These are phyloP conservation scores for Drosophila eugracilis DNA, from an alignment of 1,140 invertebrate species.

Conservation along the genomic window DNA sequence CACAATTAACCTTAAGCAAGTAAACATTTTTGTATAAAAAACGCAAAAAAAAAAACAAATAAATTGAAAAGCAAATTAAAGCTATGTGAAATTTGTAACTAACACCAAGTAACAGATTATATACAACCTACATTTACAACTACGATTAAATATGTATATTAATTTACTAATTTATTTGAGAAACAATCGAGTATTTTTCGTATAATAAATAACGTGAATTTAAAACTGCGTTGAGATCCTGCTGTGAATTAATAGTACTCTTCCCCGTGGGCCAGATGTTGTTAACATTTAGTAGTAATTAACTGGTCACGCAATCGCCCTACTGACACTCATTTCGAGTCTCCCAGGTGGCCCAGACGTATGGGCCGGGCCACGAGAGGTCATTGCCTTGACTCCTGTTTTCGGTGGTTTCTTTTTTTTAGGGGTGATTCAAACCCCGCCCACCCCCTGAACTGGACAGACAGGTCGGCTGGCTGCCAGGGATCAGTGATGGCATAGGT, in stretches of 20 bases:
- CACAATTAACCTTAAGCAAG: constrained; percentile 65
- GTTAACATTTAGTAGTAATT: constrained; percentile 55
- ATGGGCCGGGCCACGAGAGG: constrained; percentile 24
- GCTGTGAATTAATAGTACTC: not conserved
- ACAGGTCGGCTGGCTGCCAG: constrained; percentile 33
- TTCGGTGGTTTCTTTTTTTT: constrained; percentile 18
- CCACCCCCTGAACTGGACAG: constrained; percentile 28
- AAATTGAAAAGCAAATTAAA: constrained; percentile 50
- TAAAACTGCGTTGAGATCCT: constrained; percentile 30
- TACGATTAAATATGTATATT: constrained; percentile 43
- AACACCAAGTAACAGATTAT: constrained; percentile 74
- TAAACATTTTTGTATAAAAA: constrained; percentile 67
- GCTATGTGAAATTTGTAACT: constrained; percentile 71
- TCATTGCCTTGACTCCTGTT: constrained; percentile 44
- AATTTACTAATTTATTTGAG: constrained; percentile 77
- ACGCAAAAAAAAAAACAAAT: constrained; percentile 28
- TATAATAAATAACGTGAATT: constrained; percentile 74
- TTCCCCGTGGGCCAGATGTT: constrained; percentile 54
- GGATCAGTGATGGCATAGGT: constrained; percentile 37
- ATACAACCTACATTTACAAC: constrained; percentile 52
- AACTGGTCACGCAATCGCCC: constrained; percentile 59
- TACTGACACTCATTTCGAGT: constrained; percentile 36
- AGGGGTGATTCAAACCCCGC: constrained; percentile 38
- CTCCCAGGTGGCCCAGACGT: constrained; percentile 36
- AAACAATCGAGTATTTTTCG: constrained; percentile 74